phyloP scores from a whole-genome alignment of 2,888 invertebrate genomes.

The Drosophila subsilvestris region DNA sequence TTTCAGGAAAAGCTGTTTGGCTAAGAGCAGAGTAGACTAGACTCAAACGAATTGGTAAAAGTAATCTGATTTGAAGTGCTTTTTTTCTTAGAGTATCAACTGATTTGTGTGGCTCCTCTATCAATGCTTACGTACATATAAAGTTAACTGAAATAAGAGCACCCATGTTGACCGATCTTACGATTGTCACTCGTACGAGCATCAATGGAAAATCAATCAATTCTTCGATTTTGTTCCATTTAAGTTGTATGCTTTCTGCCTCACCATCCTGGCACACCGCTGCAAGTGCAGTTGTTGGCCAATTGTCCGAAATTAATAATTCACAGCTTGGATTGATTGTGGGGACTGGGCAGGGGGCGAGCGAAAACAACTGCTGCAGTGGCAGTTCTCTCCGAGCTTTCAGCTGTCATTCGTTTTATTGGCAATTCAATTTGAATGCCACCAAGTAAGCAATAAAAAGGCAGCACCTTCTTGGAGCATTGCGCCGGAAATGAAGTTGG shows the following conservation, averaged over 20 bases:
- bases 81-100: not conserved
- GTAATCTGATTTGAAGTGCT: not conserved
- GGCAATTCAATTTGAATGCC: constrained; percentile 59
- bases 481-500: constrained; percentile 52
- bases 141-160: not conserved
- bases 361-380: constrained; percentile 38
- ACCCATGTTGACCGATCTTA: no score
- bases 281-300: no score
- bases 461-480: constrained; percentile 10
- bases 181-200: not conserved
- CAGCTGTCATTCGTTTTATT: constrained; percentile 32
- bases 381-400: not conserved
- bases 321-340: not conserved
- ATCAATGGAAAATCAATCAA: not conserved
- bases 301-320: not conserved
- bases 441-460: constrained; percentile 25
- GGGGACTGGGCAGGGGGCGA: no score
- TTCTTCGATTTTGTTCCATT: not conserved
- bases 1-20: constrained; percentile 8
- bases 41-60: not conserved
- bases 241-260: not conserved
- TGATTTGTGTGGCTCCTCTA: not conserved
- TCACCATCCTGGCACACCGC: not conserved
- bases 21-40: not conserved
- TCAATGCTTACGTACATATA: no score